These are phyloP conservation scores for Hemiscyllium ocellatum DNA, from an alignment of 2,113 vertebrate genomes.

Conservation along the genomic window DNA sequence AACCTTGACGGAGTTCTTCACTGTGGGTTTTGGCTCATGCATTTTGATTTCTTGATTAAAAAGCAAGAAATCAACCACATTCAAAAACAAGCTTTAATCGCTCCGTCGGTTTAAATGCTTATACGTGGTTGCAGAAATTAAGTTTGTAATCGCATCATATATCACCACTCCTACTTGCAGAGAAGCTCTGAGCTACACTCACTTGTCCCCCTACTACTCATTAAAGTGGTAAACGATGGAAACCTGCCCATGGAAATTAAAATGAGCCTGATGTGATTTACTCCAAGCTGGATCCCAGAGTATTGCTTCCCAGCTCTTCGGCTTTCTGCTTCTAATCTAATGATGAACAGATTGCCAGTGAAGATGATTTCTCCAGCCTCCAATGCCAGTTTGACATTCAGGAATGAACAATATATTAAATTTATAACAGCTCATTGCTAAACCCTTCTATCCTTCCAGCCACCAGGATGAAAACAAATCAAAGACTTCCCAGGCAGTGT, in stretches of 20 bases:
- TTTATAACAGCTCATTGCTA: neutral
- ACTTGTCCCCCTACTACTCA: neutral
- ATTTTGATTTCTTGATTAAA: neutral
- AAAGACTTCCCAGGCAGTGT: neutral
- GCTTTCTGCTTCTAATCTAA: neutral
- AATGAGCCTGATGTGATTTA: neutral
- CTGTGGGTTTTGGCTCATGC: neutral
- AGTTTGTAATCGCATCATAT: slow-evolving; percentile 12
- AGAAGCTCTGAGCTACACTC: neutral
- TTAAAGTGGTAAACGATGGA: neutral
- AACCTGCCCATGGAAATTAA: neutral
- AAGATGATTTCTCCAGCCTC: neutral
- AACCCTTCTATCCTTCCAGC: neutral
- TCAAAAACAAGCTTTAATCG: neutral
- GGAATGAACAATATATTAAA: neutral
- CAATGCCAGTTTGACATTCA: neutral
- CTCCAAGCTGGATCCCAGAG: neutral
- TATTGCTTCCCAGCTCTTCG: neutral
- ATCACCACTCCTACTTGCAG: neutral
- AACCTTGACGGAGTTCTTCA: neutral
- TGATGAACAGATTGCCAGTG: neutral
- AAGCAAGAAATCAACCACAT: neutral
- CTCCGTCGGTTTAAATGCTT: neutral
- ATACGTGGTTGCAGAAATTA: neutral
- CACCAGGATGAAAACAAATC: neutral